Percentiles rank a stretch among this genome's conserved stretches.
These are phyloP conservation scores for Celastrina argiolus DNA, from an alignment of 2,888 invertebrate species.

Conservation along the genomic window DNA sequence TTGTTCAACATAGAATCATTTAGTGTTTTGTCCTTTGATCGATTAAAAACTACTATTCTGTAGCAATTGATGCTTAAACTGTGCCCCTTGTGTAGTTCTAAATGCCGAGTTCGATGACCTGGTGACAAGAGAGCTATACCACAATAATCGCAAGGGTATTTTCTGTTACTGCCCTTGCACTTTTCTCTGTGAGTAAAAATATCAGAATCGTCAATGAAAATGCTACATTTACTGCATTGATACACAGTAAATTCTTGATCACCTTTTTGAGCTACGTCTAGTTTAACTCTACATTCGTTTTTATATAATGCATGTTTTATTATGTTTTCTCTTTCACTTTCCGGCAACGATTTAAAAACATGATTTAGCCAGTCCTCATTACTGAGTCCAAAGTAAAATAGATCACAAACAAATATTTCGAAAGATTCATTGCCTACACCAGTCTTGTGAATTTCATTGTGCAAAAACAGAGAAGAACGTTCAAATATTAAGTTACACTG, in stretches of 20 bases:
- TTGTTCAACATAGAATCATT: slow-evolving; percentile 40
- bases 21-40: slow-evolving; percentile 40
- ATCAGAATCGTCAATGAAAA: slow-evolving; percentile 43
- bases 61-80: slow-evolving; percentile 40
- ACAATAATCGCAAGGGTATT: slow-evolving; percentile 48
- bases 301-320: slow-evolving; percentile 51
- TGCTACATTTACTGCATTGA: slow-evolving; percentile 52
- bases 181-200: slow-evolving; percentile 45
- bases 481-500: slow-evolving; percentile 44
- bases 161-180: slow-evolving; percentile 42
- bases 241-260: slow-evolving; percentile 43
- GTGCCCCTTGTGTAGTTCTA: slow-evolving; percentile 43
- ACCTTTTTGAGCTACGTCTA: slow-evolving; percentile 51
- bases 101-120: slow-evolving; percentile 42
- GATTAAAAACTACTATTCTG: slow-evolving; percentile 52
- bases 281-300: slow-evolving; percentile 52
- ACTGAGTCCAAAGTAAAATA: slow-evolving; percentile 46
- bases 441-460: slow-evolving; percentile 38
- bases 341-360: slow-evolving; percentile 44
- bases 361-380: slow-evolving; percentile 52
- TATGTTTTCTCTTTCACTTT: slow-evolving; percentile 38
- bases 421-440: slow-evolving; percentile 30
- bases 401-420: slow-evolving; percentile 46
- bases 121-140: slow-evolving; percentile 46
- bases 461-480: slow-evolving; percentile 37